Base-by-base conservation (phyloP, 2,888 invertebrate genomes). In the Cheilosia pagana region DNA sequence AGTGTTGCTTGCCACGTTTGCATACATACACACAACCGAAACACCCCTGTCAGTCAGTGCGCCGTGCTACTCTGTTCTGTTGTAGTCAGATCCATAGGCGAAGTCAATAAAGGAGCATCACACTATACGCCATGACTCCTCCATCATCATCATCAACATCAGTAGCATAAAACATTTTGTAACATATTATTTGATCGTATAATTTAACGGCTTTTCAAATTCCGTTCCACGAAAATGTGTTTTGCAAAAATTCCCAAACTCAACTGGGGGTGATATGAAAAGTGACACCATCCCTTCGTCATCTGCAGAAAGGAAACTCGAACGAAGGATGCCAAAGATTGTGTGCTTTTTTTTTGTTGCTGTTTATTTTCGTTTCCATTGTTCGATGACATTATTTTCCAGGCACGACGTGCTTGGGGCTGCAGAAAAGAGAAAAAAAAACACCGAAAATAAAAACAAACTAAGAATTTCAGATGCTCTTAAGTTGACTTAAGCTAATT, bases 401-500 rank as follows among this genome's bases (percentile, higher is more conserved):
- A 53, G 70, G 43, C 52, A 39, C 48, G 19, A 48, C 52, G 10
- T 23, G 31, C 31, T 12, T 10, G 12, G 35, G 35, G 35, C 62
- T 23, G 65, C 23, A 23, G 14, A 19, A 45, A 10, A 23, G 16
- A 48, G 28, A 2, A 19, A 1, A 14, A 28, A 50, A n/a, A 48
- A 50, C 25, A 50, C 25, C 25, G 6, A 39, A 35, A 35, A 50
- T 16, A 14, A 23, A 39, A 60, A 45, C n/a, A 68, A 79, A 68
- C 79, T 83, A 74, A 83, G 83, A 79, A 79, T 60, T 85, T 85
- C 70, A 81, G 76, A 71, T 71, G 71, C 75, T 76, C 81, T 85
- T 85, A 85, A 81, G 81, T 85, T 95, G 92, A 98, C 98, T 6
- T 87, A 81, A n/a, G 76, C 86, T 87, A 85, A 88, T 87, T 88